Conservation (phyloP, 2,888 invertebrate genomes). For the Amorpha juglandis region DNA sequence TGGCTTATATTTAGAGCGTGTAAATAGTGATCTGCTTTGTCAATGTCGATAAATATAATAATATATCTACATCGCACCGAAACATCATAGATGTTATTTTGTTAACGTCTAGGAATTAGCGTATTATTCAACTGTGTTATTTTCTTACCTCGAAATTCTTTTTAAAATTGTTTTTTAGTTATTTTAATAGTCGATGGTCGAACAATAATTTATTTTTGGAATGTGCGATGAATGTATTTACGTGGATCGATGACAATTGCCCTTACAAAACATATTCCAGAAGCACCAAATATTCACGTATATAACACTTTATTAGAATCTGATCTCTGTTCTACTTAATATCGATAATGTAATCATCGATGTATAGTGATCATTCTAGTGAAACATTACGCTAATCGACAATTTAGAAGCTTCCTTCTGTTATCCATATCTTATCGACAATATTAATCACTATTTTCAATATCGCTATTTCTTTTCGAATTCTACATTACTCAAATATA, state of each 20-base stretch:
- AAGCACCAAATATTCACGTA: slow-evolving; percentile 1
- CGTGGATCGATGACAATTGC: slow-evolving; percentile 20
- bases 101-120: background rate
- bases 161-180: background rate
- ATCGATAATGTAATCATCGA: slow-evolving; percentile 11
- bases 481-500: background rate
- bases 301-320: background rate
- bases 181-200: background rate
- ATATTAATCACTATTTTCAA: background rate
- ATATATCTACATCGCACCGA: background rate
- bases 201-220: background rate
- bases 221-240: slow-evolving; percentile 14
- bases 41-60: background rate
- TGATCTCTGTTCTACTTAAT: slow-evolving; percentile 17
- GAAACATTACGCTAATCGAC: background rate
- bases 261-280: slow-evolving; percentile 5
- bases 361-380: slow-evolving; percentile 7
- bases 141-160: slow-evolving; percentile 4
- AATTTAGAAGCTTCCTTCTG: slow-evolving; percentile 11
- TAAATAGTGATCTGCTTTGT: background rate
- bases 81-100: background rate
- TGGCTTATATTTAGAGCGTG: background rate
- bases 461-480: background rate
- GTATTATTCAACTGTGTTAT: background rate
- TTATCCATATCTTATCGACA: slow-evolving; percentile 3